phyloP scores from a whole-genome alignment of 2,888 invertebrate genomes.

The Leptopilina drosophilae region DNA sequence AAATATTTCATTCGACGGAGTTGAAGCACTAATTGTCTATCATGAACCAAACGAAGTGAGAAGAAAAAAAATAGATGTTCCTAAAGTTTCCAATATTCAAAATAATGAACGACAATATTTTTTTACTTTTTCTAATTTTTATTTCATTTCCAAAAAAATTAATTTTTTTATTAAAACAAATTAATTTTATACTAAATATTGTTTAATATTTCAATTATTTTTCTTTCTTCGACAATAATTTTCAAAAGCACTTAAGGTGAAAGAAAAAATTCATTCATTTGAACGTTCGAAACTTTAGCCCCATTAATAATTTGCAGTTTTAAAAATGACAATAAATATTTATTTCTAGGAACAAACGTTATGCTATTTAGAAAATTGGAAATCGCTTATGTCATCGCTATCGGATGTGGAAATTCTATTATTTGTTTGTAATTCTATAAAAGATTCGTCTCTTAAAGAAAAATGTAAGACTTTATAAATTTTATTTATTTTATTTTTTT shows the following conservation, averaged over 20 bases:
- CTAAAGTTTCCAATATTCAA: no score
- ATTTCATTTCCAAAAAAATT: no score
- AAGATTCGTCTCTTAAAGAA: conserved; percentile 71
- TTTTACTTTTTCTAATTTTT: no score
- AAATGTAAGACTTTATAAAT: conserved; percentile 79
- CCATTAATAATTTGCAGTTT: conserved; percentile 27
- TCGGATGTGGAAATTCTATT: conserved; percentile 68
- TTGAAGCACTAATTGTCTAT: conserved; percentile 82
- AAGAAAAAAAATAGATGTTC: conserved; percentile 12
- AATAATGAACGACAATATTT: no score
- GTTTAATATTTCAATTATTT: no score
- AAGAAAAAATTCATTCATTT: no score
- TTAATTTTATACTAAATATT: no score
- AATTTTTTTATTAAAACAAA: no score
- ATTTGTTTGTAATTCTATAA: conserved; percentile 66
- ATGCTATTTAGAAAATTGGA: conserved; percentile 64
- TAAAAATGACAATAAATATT: conserved; percentile 68
- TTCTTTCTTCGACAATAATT: no score
- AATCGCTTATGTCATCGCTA: conserved; percentile 62
- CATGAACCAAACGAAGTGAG: conserved; percentile 80
- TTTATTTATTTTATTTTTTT: no score
- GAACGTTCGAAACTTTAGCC: no score
- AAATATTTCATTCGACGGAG: conserved; percentile 76
- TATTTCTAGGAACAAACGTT: conserved; percentile 66
- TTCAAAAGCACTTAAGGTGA: no score